Base-by-base conservation (phyloP, 2,113 vertebrate species). In the Camelus dromedarius region DNA sequence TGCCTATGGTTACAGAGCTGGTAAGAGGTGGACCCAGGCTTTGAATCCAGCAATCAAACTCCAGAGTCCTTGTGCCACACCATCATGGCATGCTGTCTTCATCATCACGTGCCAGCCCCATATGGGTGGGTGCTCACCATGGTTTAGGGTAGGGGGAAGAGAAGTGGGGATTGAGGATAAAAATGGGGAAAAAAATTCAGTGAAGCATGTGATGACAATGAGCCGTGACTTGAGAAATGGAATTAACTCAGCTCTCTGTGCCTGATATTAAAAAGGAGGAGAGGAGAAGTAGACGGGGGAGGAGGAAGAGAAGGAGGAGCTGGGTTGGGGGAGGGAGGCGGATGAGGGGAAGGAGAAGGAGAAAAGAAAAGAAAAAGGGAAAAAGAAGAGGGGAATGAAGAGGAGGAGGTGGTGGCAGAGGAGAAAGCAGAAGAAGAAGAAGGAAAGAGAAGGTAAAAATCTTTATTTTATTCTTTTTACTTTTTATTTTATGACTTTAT, bases 31-130 rank as follows among this genome's bases (percentile, higher is more conserved):
- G 46, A 42, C 26, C 18, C 20, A 32, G 58, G 42, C 16, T 42
- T 75, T 28, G n/a, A 73, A n/a, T 60, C 11, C 1, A n/a, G 38
- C 8, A 6, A 6, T 50, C 12, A 24, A 70, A 7, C 10, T n/a
- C 22, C 20, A 48, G 69, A 80, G 54, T 38, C 56, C 32, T 54
- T 32, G 50, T 62, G 4, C 64, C 12, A n/a, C 50, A 14, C 48
- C 52, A 14, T 16, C 28, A 10, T 26, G 1, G 1, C 15, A 2
- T 3, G 28, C n/a, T 48, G 50, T 52, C 73, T 60, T 28, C 48
- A 12, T 24, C 50, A 8, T 6, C 2, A 3, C 1, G 28, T 1
- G 1, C 12, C 42, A 50, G 26, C 24, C 50, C n/a, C 66, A 15
- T 4, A 10, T 14, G 52, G 46, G 82, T 16, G 18, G 66, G 64